These are phyloP conservation scores for Aphidius gifuensis DNA, from an alignment of 1,140 invertebrate species.

Conservation along the genomic window DNA sequence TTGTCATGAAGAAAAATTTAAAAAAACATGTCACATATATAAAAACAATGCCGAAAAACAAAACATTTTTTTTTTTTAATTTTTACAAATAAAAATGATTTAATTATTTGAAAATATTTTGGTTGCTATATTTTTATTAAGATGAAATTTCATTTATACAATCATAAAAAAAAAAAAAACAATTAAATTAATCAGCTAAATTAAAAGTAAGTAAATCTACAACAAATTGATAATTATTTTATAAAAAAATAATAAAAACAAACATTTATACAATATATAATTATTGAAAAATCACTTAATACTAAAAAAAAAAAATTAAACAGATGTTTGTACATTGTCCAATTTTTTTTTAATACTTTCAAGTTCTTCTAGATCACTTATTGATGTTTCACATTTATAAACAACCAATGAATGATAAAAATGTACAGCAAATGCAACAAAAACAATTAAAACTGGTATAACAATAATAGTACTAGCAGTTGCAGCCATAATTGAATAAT, in stretches of 20 bases:
- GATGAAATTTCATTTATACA: too few species aligned
- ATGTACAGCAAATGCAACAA: conserved; percentile 83
- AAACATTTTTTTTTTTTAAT: too few species aligned
- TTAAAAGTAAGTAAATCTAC: too few species aligned
- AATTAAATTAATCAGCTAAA: too few species aligned
- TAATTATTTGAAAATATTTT: neutral
- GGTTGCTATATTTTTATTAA: too few species aligned
- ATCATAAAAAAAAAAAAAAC: too few species aligned
- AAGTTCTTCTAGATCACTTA: conserved; percentile 66
- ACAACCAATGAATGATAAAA: conserved; percentile 87
- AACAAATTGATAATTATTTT: too few species aligned
- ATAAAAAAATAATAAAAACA: neutral
- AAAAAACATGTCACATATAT: too few species aligned
- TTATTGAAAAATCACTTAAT: neutral
- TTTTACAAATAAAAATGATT: too few species aligned
- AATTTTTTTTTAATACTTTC: conserved; percentile 70
- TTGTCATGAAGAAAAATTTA: too few species aligned
- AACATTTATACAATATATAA: neutral
- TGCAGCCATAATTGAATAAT: conserved; percentile 74
- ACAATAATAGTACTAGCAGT: conserved; percentile 82
- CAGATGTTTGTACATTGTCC: conserved; percentile 57
- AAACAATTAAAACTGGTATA: conserved; percentile 83
- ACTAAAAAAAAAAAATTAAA: conserved; percentile 26
- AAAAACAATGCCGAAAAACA: too few species aligned
- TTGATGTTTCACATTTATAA: conserved; percentile 72